phyloP scores from a whole-genome alignment of 2,113 vertebrate species.

The Semicossyphus pulcher region DNA sequence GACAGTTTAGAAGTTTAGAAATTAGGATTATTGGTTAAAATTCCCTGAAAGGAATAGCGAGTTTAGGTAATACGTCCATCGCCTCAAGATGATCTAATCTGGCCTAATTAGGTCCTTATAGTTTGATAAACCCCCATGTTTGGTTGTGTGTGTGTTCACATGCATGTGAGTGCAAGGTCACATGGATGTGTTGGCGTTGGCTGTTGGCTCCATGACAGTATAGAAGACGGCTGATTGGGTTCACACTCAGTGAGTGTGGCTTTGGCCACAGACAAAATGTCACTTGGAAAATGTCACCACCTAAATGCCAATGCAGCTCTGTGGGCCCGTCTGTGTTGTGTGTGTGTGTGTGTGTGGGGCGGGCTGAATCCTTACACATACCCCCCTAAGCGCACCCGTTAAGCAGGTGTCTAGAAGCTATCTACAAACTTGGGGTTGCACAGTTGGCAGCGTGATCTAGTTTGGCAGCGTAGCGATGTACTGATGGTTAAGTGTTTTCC shows the following conservation, averaged over 20 bases:
- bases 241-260: slow-evolving; percentile 60
- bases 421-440: slow-evolving; percentile 30
- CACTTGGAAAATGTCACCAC: slow-evolving; percentile 79
- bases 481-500: slow-evolving; percentile 32
- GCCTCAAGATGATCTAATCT: neutral
- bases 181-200: neutral
- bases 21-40: neutral
- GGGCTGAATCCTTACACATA: neutral
- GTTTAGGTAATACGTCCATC: neutral
- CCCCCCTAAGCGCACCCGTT: neutral
- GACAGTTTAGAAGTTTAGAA: neutral
- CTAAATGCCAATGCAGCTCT: slow-evolving; percentile 75
- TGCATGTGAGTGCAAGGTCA: neutral
- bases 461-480: slow-evolving; percentile 12
- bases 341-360: neutral
- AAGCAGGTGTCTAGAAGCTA: slow-evolving; percentile 27
- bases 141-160: neutral
- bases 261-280: slow-evolving; percentile 79
- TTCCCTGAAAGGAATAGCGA: neutral
- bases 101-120: neutral
- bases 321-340: slow-evolving; percentile 12
- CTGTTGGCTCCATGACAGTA: slow-evolving; percentile 32
- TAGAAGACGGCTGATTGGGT: slow-evolving; percentile 56
- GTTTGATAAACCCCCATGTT: neutral
- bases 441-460: slow-evolving; percentile 20